Conservation (phyloP, 2,797 vertebrate species). For the Odontamblyopus lacepedii region DNA sequence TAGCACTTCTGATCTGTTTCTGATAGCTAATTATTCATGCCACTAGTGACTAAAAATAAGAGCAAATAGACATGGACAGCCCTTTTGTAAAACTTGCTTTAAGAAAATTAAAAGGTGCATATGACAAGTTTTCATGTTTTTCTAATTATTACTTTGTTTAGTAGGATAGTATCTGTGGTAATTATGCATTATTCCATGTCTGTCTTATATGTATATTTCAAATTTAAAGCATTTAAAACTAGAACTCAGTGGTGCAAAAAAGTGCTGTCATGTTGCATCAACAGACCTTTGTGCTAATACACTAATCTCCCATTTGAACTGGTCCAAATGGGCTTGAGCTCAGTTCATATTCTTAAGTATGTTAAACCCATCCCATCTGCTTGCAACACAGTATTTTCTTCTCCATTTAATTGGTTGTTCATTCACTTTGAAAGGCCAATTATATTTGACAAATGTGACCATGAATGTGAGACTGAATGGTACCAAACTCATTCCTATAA, state of each 20-base stretch:
- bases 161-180: too few relatives aligned
- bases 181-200: too few relatives aligned
- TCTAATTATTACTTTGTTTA: too few relatives aligned
- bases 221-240: too few relatives aligned
- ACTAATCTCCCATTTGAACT: background rate
- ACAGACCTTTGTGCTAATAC: background rate
- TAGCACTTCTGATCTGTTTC: background rate
- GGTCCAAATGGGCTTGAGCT: background rate
- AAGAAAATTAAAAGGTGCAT: too few relatives aligned
- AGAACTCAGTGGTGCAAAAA: too few relatives aligned
- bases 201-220: too few relatives aligned
- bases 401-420: background rate
- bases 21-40: background rate
- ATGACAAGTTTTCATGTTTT: too few relatives aligned
- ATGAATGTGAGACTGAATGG: background rate
- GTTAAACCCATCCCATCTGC: background rate
- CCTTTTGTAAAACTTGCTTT: too few relatives aligned
- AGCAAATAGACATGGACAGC: background rate
- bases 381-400: background rate
- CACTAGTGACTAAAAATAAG: background rate
- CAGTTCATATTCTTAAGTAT: background rate
- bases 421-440: background rate
- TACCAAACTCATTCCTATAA: constrained; percentile 3
- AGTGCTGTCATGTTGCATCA: too few relatives aligned
- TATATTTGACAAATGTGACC: background rate